Percentiles rank a stretch among this genome's conserved stretches.
These are phyloP conservation scores for Camelus dromedarius DNA, from an alignment of 2,113 vertebrate genomes.

Conservation along the genomic window DNA sequence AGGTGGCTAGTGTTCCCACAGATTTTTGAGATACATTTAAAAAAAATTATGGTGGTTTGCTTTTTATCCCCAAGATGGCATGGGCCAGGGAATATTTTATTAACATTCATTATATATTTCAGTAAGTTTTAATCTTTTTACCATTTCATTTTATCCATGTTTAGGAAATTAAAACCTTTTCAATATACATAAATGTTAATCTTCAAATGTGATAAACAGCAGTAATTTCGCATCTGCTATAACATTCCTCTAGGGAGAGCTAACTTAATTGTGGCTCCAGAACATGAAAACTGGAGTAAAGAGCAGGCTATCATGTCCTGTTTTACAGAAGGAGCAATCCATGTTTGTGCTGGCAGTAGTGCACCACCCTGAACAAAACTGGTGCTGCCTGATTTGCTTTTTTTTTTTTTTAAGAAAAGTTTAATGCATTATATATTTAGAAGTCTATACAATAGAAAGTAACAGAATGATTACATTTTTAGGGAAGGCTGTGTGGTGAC, in stretches of 20 bases:
- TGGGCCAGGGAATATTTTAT: background rate
- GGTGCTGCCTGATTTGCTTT: background rate
- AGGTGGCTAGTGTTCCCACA: background rate
- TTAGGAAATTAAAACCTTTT: background rate
- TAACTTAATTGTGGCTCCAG: background rate
- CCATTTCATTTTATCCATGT: background rate
- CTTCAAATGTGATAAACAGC: background rate
- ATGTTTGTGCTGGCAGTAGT: background rate
- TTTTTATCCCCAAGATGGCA: background rate
- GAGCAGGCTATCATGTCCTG: too few relatives aligned
- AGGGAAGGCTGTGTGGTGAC: background rate
- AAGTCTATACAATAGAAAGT: background rate
- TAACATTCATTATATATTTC: background rate
- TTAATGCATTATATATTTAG: conserved; percentile 4
- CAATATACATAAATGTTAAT: background rate
- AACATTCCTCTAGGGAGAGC: background rate
- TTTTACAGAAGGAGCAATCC: background rate
- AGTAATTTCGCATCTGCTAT: background rate
- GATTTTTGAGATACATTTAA: background rate
- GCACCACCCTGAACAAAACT: background rate
- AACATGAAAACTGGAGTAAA: background rate
- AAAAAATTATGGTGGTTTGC: background rate
- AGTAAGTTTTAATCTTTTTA: background rate
- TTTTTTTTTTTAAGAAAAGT: background rate
- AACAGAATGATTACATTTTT: background rate